phyloP scores from a whole-genome alignment of 2,113 vertebrate genomes.

The Calonectris borealis region DNA sequence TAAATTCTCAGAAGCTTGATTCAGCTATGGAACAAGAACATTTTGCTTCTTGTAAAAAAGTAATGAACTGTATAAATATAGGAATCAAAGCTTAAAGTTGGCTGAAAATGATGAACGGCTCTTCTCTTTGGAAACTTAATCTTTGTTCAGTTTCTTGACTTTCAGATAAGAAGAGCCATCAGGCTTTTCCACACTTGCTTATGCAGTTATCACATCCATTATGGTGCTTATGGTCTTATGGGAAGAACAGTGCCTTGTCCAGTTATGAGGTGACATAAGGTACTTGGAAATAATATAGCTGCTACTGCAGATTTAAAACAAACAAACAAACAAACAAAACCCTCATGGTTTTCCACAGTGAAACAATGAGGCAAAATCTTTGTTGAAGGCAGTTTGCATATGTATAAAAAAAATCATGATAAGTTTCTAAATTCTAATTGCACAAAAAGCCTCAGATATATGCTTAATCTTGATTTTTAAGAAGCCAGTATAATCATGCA shows the following conservation, averaged over 20 bases:
- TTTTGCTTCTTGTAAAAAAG: conserved; percentile 51
- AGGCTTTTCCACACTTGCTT: not conserved
- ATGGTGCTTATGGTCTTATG: not conserved
- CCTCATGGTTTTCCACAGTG: not conserved
- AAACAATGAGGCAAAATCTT: not conserved
- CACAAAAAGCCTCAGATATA: not conserved
- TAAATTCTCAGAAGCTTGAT: conserved; percentile 53
- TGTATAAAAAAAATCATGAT: not conserved
- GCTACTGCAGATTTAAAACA: not conserved
- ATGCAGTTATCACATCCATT: not conserved
- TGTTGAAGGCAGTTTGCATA: not conserved
- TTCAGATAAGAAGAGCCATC: not conserved
- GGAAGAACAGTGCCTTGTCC: not conserved
- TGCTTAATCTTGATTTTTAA: not conserved
- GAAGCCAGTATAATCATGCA: not conserved
- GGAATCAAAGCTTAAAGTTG: conserved; percentile 53
- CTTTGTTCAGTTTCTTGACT: conserved; percentile 25
- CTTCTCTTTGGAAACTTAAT: conserved; percentile 18
- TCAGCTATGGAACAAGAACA: conserved; percentile 40
- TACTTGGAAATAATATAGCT: not conserved
- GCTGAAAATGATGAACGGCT: conserved; percentile 10
- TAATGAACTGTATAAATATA: conserved; percentile 63
- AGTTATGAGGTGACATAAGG: not conserved
- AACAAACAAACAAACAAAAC: not conserved
- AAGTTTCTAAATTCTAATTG: not conserved